These are phyloP conservation scores for Busseola fusca DNA, from an alignment of 2,888 invertebrate species.

Conservation along the genomic window DNA sequence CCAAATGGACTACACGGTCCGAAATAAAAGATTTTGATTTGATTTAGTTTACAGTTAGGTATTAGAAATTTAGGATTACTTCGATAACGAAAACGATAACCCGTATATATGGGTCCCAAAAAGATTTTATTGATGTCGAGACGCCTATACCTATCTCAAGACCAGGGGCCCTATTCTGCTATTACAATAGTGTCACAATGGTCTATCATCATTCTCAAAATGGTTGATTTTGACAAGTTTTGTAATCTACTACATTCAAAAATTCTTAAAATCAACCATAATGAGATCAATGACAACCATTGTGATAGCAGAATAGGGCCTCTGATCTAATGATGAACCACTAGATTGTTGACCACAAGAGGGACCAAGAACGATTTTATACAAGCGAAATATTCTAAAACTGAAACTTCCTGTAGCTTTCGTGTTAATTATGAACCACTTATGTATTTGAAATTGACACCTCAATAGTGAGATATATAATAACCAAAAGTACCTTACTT, in stretches of 20 bases:
- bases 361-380: neutral
- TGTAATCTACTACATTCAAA: no score
- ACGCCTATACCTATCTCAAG: neutral
- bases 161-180: no score
- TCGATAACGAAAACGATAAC: no score
- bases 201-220: no score
- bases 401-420: constrained; percentile 45
- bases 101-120: no score
- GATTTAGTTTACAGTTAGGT: neutral
- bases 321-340: neutral
- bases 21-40: neutral
- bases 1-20: no score
- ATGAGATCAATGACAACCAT: no score
- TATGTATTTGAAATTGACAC: constrained; percentile 42
- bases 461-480: constrained; percentile 22
- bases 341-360: neutral
- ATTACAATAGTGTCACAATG: no score
- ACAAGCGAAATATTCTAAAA: neutral
- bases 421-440: constrained; percentile 34
- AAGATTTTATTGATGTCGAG: neutral
- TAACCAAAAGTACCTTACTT: constrained; percentile 19
- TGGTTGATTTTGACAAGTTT: no score
- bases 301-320: no score
- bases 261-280: no score
- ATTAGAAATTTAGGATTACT: neutral